Conservation (phyloP, 2,113 vertebrate genomes). For the Notarius quadriscutis region DNA sequence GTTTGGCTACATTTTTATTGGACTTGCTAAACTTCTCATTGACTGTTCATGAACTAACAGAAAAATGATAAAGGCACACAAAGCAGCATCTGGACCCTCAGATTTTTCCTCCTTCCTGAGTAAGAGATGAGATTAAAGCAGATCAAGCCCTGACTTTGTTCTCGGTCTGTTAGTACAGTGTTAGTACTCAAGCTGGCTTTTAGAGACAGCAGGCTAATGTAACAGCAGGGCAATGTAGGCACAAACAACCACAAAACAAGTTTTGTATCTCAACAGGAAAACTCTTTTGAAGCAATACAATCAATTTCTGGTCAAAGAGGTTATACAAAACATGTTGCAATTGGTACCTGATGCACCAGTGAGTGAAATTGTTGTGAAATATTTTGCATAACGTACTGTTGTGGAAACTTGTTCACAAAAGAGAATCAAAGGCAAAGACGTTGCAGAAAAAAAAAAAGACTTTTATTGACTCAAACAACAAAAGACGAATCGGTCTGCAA, state of each 20-base stretch:
- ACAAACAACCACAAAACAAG: not conserved
- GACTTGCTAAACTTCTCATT: not conserved
- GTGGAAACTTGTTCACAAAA: no score
- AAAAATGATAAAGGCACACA: not conserved
- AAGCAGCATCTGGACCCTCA: not conserved
- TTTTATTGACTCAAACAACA: no score
- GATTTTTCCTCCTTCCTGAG: not conserved
- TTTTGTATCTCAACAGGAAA: not conserved
- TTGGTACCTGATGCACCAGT: not conserved
- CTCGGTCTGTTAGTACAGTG: not conserved
- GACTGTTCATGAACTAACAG: not conserved
- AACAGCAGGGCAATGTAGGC: not conserved
- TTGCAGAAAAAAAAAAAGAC: no score
- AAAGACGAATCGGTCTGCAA: no score
- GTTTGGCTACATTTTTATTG: not conserved
- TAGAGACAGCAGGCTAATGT: not conserved
- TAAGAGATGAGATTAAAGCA: not conserved
- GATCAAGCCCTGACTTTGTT: constrained; percentile 3
- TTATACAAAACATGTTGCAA: not conserved
- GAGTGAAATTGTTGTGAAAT: not conserved
- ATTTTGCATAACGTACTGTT: no score
- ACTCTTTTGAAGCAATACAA: not conserved
- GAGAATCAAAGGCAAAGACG: no score
- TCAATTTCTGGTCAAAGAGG: not conserved
- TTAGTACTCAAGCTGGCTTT: not conserved